A percentile compares a stretch with the other conserved stretches of the same genome.
Conservation (phyloP, 2,113 vertebrate species). For the Halcyon senegalensis region DNA sequence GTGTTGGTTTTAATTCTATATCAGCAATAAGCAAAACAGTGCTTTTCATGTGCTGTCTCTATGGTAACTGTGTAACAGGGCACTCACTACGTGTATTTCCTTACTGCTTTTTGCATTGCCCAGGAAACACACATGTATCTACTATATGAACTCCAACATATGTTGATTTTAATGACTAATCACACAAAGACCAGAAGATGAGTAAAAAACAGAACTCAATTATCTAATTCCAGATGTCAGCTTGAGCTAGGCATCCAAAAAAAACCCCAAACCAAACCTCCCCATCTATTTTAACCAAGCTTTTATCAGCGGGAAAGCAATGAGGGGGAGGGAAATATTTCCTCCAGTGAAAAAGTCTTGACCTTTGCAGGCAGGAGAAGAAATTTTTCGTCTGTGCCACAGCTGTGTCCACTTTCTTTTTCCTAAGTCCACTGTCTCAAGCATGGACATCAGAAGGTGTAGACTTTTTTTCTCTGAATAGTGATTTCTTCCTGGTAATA, state of each 20-base stretch:
- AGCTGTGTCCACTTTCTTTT: not conserved
- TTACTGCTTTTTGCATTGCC: not conserved
- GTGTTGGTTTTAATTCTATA: not conserved
- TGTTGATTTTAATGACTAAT: not conserved
- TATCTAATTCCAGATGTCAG: not conserved
- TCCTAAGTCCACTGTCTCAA: not conserved
- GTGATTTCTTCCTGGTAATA: not conserved
- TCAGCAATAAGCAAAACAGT: not conserved
- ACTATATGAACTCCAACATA: not conserved
- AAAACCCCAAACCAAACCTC: no score
- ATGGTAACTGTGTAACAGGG: not conserved
- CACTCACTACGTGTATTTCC: not conserved
- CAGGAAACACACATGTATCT: not conserved
- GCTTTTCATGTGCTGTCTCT: not conserved
- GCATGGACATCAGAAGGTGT: not conserved
- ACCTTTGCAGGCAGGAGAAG: not conserved
- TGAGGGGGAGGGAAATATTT: not conserved
- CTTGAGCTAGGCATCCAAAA: not conserved
- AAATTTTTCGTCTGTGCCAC: no score
- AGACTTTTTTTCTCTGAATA: not conserved
- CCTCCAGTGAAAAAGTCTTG: not conserved
- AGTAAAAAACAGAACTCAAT: not conserved
- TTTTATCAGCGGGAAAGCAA: not conserved
- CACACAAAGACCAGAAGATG: not conserved
- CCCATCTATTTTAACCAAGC: not conserved